Conservation (phyloP, 1,140 invertebrate genomes). For the Lamellibrachia luymesi region DNA sequence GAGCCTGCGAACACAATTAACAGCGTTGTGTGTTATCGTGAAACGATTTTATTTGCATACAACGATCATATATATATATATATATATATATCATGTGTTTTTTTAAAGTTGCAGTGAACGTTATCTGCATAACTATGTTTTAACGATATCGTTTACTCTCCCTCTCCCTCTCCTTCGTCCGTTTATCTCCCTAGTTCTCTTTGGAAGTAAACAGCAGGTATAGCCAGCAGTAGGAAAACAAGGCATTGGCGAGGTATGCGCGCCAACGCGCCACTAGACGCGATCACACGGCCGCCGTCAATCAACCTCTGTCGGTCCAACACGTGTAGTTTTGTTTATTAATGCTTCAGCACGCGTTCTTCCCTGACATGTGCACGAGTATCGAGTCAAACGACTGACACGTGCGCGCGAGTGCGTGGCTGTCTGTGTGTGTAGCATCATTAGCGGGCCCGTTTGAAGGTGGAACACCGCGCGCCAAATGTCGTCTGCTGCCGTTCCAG, state of each 20-base stretch:
- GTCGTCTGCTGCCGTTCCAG: background rate
- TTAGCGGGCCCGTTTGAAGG: background rate
- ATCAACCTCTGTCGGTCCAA: background rate
- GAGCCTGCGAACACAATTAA: background rate
- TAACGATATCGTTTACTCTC: too few species aligned
- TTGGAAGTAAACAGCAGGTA: background rate
- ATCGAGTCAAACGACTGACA: background rate
- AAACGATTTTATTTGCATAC: background rate
- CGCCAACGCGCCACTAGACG: background rate
- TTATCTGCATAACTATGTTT: too few species aligned
- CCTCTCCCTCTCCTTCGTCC: too few species aligned
- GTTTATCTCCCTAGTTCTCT: too few species aligned
- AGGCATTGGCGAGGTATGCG: background rate
- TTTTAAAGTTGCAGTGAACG: background rate
- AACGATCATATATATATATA: too few species aligned
- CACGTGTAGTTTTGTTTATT: slow-evolving; percentile 5
- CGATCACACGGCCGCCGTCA: background rate
- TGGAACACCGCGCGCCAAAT: background rate
- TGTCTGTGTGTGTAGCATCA: background rate
- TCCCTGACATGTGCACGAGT: background rate
- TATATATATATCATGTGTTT: too few species aligned
- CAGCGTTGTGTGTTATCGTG: background rate
- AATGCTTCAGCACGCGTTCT: background rate
- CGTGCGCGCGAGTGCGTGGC: background rate
- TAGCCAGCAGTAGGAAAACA: background rate